Percentiles rank a stretch among this genome's conserved stretches.
phyloP scores from a whole-genome alignment of 2,797 vertebrate genomes.

The Natrix natrix region DNA sequence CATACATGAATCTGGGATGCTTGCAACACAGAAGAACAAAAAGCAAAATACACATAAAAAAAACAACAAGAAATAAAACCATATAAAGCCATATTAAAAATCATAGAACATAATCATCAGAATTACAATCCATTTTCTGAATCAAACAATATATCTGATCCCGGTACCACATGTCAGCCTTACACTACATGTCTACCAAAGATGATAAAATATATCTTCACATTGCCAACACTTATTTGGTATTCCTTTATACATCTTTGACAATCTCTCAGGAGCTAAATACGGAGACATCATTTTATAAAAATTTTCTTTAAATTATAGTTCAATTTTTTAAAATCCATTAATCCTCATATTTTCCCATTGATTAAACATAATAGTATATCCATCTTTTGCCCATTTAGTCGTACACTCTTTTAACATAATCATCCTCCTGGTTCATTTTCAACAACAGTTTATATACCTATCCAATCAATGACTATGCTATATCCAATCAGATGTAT shows the following conservation, averaged over 20 bases:
- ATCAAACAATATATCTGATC: background rate
- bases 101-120: background rate
- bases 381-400: background rate
- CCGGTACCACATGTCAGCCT: background rate
- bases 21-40: background rate
- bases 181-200: background rate
- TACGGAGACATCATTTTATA: background rate
- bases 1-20: background rate
- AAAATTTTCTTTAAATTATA: background rate
- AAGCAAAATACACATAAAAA: background rate
- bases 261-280: background rate
- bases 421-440: background rate
- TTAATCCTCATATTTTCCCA: background rate
- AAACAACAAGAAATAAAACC: background rate
- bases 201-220: background rate
- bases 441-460: background rate
- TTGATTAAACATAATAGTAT: background rate
- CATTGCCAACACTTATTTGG: background rate
- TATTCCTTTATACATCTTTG: background rate
- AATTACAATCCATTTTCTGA: background rate
- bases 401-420: background rate
- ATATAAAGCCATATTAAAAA: background rate
- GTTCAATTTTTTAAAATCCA: background rate
- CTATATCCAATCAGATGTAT: background rate
- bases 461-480: background rate